Percentiles rank a stretch among this genome's conserved stretches.
Conservation (phyloP, 2,888 invertebrate genomes). For the Cephonodes hylas region DNA sequence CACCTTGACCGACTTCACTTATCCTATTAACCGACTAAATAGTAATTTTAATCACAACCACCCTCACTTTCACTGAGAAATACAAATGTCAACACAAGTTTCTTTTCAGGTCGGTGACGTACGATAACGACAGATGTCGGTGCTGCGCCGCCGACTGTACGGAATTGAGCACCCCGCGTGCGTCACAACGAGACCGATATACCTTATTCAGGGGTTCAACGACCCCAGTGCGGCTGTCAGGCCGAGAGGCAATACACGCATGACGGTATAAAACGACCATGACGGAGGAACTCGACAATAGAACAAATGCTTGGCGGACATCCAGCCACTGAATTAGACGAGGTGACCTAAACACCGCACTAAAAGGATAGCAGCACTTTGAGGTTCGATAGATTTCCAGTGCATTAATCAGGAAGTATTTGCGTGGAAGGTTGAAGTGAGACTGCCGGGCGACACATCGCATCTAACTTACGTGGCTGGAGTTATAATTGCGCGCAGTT, state of each 20-base stretch:
- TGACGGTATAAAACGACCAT: constrained; percentile 63
- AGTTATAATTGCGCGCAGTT: neutral
- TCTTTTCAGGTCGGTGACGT: constrained; percentile 14
- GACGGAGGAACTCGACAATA: constrained; percentile 62
- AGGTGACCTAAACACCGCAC: constrained; percentile 46
- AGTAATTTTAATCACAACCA: constrained; percentile 36
- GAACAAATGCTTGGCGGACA: constrained; percentile 72
- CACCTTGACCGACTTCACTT: constrained; percentile 20
- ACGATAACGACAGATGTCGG: neutral
- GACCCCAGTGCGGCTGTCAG: constrained; percentile 49
- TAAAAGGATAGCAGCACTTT: constrained; percentile 10
- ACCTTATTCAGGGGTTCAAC: constrained; percentile 56
- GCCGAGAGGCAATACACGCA: constrained; percentile 47
- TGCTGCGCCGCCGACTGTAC: constrained; percentile 31
- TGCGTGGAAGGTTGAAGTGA: constrained; percentile 1
- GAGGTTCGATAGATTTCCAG: neutral
- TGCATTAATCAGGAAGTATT: neutral
- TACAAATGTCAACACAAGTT: constrained; percentile 32
- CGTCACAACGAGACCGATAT: constrained; percentile 52
- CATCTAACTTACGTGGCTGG: neutral
- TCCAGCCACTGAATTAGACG: constrained; percentile 74
- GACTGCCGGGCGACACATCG: constrained; percentile 6
- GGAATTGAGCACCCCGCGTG: constrained; percentile 52
- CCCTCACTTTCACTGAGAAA: constrained; percentile 38
- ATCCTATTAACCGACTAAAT: constrained; percentile 31